Evolutionary conservation across 2,888 invertebrate genomes (phyloP).

Genomic region (Octonoba sinensis): DNA sequence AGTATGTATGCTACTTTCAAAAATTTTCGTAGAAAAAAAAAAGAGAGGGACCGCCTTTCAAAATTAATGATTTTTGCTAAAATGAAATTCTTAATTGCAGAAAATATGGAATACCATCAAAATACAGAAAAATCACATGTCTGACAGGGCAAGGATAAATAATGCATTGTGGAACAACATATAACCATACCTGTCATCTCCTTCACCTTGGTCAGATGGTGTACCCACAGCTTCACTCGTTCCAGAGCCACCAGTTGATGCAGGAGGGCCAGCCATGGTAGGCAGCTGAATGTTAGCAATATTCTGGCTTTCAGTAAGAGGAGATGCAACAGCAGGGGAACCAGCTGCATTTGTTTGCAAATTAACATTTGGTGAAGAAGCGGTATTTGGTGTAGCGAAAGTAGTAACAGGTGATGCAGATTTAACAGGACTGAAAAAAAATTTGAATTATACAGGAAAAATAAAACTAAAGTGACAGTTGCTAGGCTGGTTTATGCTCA

Average conservation of each 20-base stretch:
- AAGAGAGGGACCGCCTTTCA: no score
- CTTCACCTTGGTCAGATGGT: slow-evolving; percentile 50
- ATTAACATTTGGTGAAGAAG: slow-evolving; percentile 23
- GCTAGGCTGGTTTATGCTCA: not conserved
- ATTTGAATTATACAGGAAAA: not conserved
- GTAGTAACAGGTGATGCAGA: slow-evolving; percentile 6
- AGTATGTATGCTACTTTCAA: no score
- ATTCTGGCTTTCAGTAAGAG: slow-evolving; percentile 36
- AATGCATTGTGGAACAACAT: no score
- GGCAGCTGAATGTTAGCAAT: slow-evolving; percentile 66
- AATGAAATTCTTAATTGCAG: no score
- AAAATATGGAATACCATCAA: no score
- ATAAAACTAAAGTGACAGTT: not conserved
- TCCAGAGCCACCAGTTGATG: not conserved
- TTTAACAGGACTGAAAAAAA: slow-evolving; percentile 3
- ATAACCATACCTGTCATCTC: slow-evolving; percentile 50
- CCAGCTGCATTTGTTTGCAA: slow-evolving; percentile 7
- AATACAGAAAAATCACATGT: no score
- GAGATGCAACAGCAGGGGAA: slow-evolving; percentile 45
- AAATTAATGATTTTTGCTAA: no score
- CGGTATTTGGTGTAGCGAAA: not conserved
- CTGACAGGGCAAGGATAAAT: no score
- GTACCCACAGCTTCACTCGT: slow-evolving; percentile 27
- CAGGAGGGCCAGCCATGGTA: slow-evolving; percentile 29
- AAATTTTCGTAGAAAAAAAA: no score